Conservation (phyloP, 2,113 vertebrate genomes). For the Paracanthobrama guichenoti region DNA sequence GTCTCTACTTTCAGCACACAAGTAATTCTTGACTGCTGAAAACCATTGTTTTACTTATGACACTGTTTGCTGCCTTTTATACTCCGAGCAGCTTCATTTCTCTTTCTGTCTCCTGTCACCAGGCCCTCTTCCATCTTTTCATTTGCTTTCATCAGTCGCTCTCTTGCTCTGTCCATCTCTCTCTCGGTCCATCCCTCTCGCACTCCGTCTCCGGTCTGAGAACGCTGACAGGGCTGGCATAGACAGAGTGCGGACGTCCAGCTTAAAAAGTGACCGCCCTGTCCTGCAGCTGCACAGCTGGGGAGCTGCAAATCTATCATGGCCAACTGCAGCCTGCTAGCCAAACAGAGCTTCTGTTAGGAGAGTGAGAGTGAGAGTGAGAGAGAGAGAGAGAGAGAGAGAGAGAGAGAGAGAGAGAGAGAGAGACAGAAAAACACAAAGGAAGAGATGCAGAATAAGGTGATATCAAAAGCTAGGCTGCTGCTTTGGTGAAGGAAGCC, state of each 20-base stretch:
- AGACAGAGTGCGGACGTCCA: conserved; percentile 75
- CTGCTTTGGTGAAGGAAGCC: conserved; percentile 39
- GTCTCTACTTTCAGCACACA: neutral
- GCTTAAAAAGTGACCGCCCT: conserved; percentile 75
- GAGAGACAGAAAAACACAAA: neutral
- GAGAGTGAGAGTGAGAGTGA: neutral
- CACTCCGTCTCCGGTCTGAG: conserved; percentile 58
- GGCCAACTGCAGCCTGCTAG: conserved; percentile 56
- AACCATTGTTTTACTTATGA: conserved; percentile 9
- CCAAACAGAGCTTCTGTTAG: conserved; percentile 35
- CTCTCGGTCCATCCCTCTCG: conserved; percentile 64
- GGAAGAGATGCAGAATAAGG: conserved; percentile 40
- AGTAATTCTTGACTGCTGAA: conserved; percentile 16
- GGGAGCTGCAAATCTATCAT: conserved; percentile 73
- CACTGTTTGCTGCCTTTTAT: conserved; percentile 27
- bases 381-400: conserved; percentile 31
- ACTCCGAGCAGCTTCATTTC: conserved; percentile 52
- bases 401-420: conserved; percentile 6
- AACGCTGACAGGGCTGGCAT: conserved; percentile 73
- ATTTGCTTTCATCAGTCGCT: conserved; percentile 70
- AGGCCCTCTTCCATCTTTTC: conserved; percentile 67
- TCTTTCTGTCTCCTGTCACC: conserved; percentile 57
- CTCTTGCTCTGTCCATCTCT: conserved; percentile 69
- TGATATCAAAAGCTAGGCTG: conserved; percentile 34
- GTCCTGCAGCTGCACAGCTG: conserved; percentile 72